phyloP scores from a whole-genome alignment of 2,888 invertebrate genomes.

The Monochamus alternatus region DNA sequence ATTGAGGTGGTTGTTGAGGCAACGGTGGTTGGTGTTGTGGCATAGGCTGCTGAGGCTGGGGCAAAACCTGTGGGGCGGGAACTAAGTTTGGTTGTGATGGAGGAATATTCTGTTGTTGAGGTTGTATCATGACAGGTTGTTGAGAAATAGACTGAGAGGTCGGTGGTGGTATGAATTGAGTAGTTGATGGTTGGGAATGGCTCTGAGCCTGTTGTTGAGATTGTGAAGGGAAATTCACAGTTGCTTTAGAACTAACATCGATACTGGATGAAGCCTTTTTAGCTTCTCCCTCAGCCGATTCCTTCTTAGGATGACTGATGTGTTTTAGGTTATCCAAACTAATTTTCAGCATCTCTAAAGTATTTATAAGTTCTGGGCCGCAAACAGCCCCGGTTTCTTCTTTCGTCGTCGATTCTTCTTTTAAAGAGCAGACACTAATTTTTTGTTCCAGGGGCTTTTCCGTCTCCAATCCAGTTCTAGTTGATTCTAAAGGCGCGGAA shows the following conservation, averaged over 20 bases:
- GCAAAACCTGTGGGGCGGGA: slow-evolving; percentile 20
- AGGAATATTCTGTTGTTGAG: slow-evolving; percentile 32
- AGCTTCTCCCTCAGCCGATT: slow-evolving; percentile 55
- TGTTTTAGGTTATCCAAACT: slow-evolving; percentile 75
- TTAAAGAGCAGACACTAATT: slow-evolving; percentile 60
- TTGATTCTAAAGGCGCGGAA: slow-evolving; percentile 61
- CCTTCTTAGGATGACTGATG: slow-evolving; percentile 70
- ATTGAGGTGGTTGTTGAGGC: slow-evolving; percentile 24
- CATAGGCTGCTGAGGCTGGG: slow-evolving; percentile 21
- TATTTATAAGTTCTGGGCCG: slow-evolving; percentile 72
- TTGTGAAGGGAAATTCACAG: slow-evolving; percentile 34
- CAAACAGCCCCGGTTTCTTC: slow-evolving; percentile 67
- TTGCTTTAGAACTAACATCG: slow-evolving; percentile 54
- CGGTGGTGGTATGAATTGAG: slow-evolving; percentile 28
- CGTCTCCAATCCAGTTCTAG: slow-evolving; percentile 49
- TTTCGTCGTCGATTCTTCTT: slow-evolving; percentile 59
- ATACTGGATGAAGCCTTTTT: slow-evolving; percentile 60
- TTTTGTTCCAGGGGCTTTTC: slow-evolving; percentile 61
- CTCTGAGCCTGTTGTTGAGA: slow-evolving; percentile 38
- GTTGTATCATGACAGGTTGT: slow-evolving; percentile 7
- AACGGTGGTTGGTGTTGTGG: slow-evolving; percentile 19
- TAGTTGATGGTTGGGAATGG: slow-evolving; percentile 3
- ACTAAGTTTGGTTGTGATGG: slow-evolving; percentile 19
- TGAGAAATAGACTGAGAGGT: slow-evolving; percentile 3
- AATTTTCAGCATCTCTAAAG: slow-evolving; percentile 75